Evolutionary conservation across 2,113 vertebrate genomes (phyloP).

Genomic region (Nesogale talazaci): DNA sequence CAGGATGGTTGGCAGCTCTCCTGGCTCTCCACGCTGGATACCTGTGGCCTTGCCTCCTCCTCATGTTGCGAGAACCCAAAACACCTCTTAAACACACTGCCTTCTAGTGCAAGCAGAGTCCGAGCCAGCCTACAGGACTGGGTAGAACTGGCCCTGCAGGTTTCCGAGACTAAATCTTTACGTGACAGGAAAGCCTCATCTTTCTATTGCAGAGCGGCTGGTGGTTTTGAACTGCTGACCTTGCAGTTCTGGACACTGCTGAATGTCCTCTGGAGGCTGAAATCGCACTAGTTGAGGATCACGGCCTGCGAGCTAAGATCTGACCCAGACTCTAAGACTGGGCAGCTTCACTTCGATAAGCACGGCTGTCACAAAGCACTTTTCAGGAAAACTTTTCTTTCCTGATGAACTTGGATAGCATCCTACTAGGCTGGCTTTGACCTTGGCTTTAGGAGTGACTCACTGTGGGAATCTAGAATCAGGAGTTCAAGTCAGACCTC

Average conservation of each 20-base stretch:
- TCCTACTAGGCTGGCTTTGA: background rate
- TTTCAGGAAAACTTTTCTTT: conserved; percentile 30
- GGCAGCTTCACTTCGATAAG: background rate
- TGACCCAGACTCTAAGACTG: no score
- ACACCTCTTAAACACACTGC: no score
- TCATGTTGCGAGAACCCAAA: no score
- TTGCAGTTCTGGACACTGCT: background rate
- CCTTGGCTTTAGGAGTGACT: background rate
- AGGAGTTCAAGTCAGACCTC: background rate
- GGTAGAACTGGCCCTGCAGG: no score
- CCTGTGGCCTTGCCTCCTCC: background rate
- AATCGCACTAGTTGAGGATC: background rate
- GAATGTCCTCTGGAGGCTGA: background rate
- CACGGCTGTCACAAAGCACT: background rate
- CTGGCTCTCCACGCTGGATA: background rate
- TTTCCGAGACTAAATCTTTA: no score
- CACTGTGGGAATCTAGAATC: background rate
- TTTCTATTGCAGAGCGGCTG: no score
- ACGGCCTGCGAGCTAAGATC: background rate
- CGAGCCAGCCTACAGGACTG: no score
- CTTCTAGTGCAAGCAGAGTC: no score
- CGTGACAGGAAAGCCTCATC: no score
- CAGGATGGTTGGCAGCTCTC: background rate
- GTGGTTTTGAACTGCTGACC: no score
- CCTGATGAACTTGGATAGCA: background rate